Conservation (phyloP, 2,113 vertebrate genomes). For the Peucedramus taeniatus region DNA sequence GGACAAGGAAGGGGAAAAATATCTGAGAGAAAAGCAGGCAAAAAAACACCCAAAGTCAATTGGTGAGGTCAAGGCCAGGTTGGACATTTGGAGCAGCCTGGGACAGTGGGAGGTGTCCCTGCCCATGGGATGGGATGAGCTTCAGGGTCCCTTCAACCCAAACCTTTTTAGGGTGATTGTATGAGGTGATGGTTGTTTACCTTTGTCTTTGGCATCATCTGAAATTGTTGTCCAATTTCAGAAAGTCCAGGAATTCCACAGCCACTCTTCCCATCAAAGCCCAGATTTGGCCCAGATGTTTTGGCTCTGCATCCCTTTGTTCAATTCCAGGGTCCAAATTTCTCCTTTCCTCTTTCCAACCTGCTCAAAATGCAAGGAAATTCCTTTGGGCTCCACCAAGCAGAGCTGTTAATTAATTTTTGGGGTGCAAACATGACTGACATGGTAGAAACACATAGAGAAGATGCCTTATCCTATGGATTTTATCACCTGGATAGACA, state of each 20-base stretch:
- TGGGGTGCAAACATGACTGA: too few species aligned
- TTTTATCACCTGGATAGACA: not conserved
- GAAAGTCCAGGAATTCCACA: not conserved
- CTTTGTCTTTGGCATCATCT: too few species aligned
- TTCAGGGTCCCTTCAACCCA: not conserved
- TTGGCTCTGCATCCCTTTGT: not conserved
- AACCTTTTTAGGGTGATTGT: accelerated
- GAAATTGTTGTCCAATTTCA: not conserved
- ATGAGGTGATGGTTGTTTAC: accelerated
- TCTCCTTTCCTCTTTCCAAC: not conserved
- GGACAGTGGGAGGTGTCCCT: not conserved
- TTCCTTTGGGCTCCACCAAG: not conserved
- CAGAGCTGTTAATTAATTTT: not conserved
- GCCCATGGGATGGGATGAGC: accelerated
- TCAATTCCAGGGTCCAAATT: not conserved
- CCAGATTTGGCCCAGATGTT: not conserved
- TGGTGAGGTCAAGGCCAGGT: not conserved
- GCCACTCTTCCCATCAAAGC: not conserved
- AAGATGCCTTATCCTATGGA: not conserved
- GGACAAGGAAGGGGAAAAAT: not conserved
- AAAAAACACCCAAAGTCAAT: accelerated
- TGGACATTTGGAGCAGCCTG: not conserved
- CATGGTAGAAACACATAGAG: accelerated
- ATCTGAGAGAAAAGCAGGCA: not conserved
- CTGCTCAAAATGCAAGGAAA: not conserved